Conservation (phyloP, 2,113 vertebrate genomes). For the Leptosomus discolor region DNA sequence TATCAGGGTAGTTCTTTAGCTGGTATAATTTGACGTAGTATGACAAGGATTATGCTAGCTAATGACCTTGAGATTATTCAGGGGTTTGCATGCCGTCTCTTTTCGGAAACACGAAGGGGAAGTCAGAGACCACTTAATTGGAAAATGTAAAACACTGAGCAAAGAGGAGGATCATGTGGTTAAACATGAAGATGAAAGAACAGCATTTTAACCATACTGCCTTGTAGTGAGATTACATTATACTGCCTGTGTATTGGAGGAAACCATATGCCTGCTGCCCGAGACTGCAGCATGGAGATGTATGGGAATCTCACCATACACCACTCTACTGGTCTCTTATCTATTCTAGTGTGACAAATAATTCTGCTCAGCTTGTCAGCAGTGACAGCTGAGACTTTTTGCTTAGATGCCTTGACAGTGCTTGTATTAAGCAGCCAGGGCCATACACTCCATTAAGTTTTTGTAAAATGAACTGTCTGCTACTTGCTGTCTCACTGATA, state of each 20-base stretch:
- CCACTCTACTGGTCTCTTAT: slow-evolving; percentile 65
- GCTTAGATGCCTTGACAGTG: slow-evolving; percentile 78
- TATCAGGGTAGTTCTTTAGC: not conserved
- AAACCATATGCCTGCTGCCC: not conserved
- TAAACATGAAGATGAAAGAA: not conserved
- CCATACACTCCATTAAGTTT: slow-evolving; percentile 82
- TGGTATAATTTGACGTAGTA: not conserved
- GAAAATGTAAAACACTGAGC: not conserved
- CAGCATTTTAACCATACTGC: not conserved
- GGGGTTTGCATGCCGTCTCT: not conserved
- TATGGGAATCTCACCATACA: slow-evolving; percentile 17
- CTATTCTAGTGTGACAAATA: slow-evolving; percentile 78
- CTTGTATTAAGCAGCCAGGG: slow-evolving; percentile 78
- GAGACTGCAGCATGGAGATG: not conserved
- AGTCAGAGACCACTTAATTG: not conserved
- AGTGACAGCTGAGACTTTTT: slow-evolving; percentile 76
- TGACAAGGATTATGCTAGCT: not conserved
- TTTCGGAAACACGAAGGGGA: not conserved
- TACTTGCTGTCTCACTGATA: slow-evolving; percentile 70
- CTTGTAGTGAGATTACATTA: not conserved
- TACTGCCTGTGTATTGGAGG: not conserved
- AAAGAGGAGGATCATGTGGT: not conserved
- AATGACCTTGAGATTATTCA: not conserved
- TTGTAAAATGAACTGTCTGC: slow-evolving; percentile 83
- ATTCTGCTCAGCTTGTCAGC: slow-evolving; percentile 75